Evolutionary conservation across 1,140 invertebrate species (phyloP), one percentile per base, ranked within the genome.

Genomic region (Anoplophora glabripennis): DNA sequence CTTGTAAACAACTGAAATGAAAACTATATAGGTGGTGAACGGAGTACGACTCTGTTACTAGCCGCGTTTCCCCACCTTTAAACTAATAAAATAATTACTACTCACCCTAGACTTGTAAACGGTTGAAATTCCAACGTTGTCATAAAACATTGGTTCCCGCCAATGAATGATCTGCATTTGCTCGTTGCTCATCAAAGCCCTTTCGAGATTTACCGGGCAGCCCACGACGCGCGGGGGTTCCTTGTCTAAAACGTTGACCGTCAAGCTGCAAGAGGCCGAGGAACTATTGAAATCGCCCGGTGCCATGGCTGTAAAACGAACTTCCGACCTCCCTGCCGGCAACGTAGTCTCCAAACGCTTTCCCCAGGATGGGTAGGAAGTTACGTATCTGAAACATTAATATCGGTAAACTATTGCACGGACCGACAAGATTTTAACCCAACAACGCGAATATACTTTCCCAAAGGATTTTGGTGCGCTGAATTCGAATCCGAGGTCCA

Each of bases 61-160:
- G 7, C 38, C 38, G 2, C n/a, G 7, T 41, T 41, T 28, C 5
- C 21, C 21, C 21, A 2, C 5, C 5, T 2, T 28, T 2, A 5
- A 14, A 55, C 47, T 14, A 42, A 48, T n/a, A 55, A 36, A 47
- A 53, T 12, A n/a, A 37, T 10, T 40, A 53, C 21, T 28, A 68
- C 77, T 79, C 70, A 87, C 86, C 70, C 83, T 78, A 0, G 85
- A 86, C 69, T 85, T 86, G 62, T 81, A 84, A 45, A 86, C 74
- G 41, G 78, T 76, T 1, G 80, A 75, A 4, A 88, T 69, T 48
- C 71, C 75, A 8, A 85, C 79, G 67, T 86, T 86, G 68, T 88
- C 86, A 9, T 73, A 76, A 63, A 89, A 88, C 8, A 77, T 72
- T 0, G 88, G 87, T 64, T 89, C 87, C 47, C 81, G 79, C 87